These are phyloP conservation scores for Acanthiza pusilla DNA, from an alignment of 2,797 vertebrate species.

Conservation along the genomic window DNA sequence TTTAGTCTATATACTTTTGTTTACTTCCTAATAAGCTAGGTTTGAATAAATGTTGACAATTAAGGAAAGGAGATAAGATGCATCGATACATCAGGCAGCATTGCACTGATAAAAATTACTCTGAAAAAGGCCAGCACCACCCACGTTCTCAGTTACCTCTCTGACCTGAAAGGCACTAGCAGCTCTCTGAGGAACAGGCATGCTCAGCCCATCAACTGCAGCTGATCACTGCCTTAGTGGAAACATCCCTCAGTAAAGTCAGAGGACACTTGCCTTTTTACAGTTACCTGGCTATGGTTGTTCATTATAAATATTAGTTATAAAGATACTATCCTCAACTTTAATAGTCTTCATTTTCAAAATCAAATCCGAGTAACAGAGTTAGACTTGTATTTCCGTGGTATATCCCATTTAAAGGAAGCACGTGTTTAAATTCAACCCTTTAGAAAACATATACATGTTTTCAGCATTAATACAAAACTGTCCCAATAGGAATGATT, in stretches of 20 bases:
- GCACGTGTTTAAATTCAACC: not conserved
- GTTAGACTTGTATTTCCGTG: not conserved
- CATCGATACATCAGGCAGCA: not conserved
- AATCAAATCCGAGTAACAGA: not conserved
- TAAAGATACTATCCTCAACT: not conserved
- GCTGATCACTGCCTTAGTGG: not conserved
- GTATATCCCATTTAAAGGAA: not conserved
- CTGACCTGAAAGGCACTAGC: not conserved
- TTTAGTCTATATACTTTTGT: not conserved
- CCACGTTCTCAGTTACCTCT: not conserved
- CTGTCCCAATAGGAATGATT: not conserved
- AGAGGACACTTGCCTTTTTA: not conserved
- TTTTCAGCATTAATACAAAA: slow-evolving; percentile 25
- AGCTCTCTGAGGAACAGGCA: not conserved
- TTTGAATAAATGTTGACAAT: not conserved
- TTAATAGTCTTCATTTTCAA: not conserved
- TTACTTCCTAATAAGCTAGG: not conserved
- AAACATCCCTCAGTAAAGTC: not conserved
- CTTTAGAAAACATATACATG: not conserved
- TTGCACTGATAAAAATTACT: not conserved
- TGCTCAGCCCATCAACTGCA: not conserved
- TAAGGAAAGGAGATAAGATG: not conserved
- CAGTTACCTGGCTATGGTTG: not conserved
- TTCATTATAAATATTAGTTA: not conserved
- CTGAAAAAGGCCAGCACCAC: not conserved